phyloP scores from a whole-genome alignment of 2,113 vertebrate species.

The Propithecus coquereli region DNA sequence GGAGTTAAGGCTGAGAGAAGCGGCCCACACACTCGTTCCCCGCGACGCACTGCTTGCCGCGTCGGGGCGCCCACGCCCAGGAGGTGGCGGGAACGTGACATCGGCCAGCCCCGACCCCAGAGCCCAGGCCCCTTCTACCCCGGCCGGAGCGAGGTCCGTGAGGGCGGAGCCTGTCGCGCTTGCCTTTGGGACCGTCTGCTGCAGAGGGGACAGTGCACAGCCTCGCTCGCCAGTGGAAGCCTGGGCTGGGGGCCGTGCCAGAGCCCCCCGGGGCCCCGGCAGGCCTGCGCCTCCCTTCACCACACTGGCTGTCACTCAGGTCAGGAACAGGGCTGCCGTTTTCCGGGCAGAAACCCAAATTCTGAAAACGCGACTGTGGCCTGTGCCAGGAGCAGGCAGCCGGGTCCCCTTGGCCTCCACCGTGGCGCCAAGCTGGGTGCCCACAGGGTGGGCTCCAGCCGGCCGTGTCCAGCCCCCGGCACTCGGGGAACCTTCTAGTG shows the following conservation, averaged over 20 bases:
- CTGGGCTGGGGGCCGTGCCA: rapidly evolving
- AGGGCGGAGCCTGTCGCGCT: rapidly evolving
- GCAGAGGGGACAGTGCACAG: rapidly evolving
- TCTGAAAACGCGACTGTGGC: background rate
- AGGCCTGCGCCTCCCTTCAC: background rate
- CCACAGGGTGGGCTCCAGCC: rapidly evolving
- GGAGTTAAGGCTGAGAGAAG: background rate
- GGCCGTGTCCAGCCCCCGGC: background rate
- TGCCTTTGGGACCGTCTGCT: too few species aligned
- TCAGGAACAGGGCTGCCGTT: background rate
- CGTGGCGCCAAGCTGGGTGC: too few species aligned
- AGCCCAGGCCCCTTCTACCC: too few species aligned
- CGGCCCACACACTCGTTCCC: background rate
- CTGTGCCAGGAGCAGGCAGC: rapidly evolving
- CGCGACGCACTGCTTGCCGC: too few species aligned
- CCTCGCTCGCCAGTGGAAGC: rapidly evolving
- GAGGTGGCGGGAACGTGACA: background rate
- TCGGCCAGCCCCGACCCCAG: background rate
- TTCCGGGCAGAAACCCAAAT: background rate
- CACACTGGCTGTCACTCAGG: background rate
- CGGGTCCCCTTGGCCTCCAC: rapidly evolving
- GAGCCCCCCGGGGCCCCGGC: rapidly evolving
- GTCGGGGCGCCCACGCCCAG: rapidly evolving
- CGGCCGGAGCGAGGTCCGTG: background rate
- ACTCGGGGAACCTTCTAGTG: background rate